Base-by-base conservation (phyloP, 2,113 vertebrate genomes). In the Aleadryas rufinucha region DNA sequence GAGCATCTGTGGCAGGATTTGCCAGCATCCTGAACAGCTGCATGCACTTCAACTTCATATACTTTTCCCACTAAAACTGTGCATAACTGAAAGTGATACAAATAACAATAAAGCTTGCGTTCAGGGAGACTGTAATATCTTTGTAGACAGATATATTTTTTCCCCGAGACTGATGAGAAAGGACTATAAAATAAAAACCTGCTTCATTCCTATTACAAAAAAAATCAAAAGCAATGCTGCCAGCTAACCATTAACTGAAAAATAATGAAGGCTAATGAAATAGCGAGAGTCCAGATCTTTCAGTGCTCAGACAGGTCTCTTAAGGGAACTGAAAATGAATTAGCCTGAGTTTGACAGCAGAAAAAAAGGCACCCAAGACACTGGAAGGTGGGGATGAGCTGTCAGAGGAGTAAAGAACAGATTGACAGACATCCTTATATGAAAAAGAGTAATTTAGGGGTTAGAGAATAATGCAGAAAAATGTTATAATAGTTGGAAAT, bases 231-330 rank as follows among this genome's bases (percentile, higher is more conserved):
- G n/a, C 24, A 74, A 78, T 60, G 93, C 97, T 96, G 94, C 95
- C 72, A 90, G 93, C 95, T 97, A 97, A 95, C 88, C 92, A 96
- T 97, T 96, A 97, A 92, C 84, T 81, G 97, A 92, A 95, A 95
- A 97, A 93, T 93, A 87, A 96, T 81, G 96, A 96, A 79, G 76
- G 70, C 89, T 97, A 97, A 97, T 97, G 97, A 97, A 97, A 94
- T 69, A 97, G 87, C 10, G 2, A 94, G 84, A 93, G 95, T 97
- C 96, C 94, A 95, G 94, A 93, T 95, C 95, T 94, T 95, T 97
- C 87, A 84, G 44, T 87, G 90, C 81, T 97, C 74, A 96, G 92
- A 97, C 84, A 96, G 68, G 85, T 89, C 93, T 96, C 96, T 96
- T 94, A 87, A 93, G 94, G 96, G 96, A 95, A 77, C 90, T 93